Percentiles rank a stretch among this genome's conserved stretches.
phyloP scores from a whole-genome alignment of 2,888 invertebrate genomes.

The Thymelicus acteon region DNA sequence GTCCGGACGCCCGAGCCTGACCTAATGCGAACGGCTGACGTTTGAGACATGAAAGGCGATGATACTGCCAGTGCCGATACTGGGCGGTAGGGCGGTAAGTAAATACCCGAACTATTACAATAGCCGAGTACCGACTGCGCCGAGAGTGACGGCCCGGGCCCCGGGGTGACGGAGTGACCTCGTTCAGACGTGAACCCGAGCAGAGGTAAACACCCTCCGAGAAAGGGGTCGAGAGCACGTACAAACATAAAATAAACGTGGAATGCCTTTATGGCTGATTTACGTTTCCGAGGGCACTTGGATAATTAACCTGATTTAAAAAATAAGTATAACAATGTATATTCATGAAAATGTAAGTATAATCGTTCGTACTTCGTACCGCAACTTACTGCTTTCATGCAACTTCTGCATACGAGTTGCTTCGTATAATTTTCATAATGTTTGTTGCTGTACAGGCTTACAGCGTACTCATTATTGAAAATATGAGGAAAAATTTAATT shows the following conservation, averaged over 20 bases:
- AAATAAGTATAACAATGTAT: background rate
- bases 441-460: no score
- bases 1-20: background rate
- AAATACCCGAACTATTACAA: constrained; percentile 14
- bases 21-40: background rate
- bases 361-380: background rate
- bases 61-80: background rate
- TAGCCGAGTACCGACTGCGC: background rate
- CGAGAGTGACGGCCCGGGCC: background rate
- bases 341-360: background rate
- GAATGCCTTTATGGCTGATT: constrained; percentile 18
- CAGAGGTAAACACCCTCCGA: constrained; percentile 37
- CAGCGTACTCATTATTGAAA: no score
- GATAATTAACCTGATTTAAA: constrained; percentile 17
- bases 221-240: constrained; percentile 27
- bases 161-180: constrained; percentile 6
- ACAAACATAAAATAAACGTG: constrained; percentile 13
- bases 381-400: no score
- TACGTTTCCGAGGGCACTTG: constrained; percentile 20
- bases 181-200: constrained; percentile 23
- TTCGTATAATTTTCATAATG: no score
- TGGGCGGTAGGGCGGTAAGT: background rate
- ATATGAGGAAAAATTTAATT: no score
- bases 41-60: constrained; percentile 3
- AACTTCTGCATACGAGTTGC: no score